These are phyloP conservation scores for Streblospio benedicti DNA, from an alignment of 1,140 invertebrate genomes.

Conservation along the genomic window DNA sequence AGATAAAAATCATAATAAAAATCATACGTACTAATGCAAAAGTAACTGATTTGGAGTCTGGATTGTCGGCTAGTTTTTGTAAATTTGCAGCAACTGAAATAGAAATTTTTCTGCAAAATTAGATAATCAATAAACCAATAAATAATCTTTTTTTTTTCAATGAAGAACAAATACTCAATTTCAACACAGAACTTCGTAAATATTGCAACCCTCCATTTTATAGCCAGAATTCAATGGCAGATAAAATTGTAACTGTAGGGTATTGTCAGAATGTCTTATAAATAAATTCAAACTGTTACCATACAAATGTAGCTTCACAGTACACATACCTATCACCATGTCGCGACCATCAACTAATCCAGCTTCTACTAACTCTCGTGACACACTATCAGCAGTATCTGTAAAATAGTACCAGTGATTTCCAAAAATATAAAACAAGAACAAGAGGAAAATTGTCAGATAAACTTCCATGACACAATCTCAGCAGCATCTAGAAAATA, in stretches of 20 bases:
- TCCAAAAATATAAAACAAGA: neutral
- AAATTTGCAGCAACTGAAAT: constrained; percentile 75
- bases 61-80: constrained; percentile 73
- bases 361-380: constrained; percentile 84
- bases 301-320: too few species aligned
- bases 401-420: constrained; percentile 19
- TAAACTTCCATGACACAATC: neutral
- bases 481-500: neutral
- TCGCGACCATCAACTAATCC: constrained; percentile 87
- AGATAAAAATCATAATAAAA: constrained; percentile 7
- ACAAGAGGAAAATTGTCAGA: constrained; percentile 1
- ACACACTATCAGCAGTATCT: constrained; percentile 89
- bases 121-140: too few species aligned
- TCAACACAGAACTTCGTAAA: neutral
- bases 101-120: too few species aligned
- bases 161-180: constrained; percentile 9
- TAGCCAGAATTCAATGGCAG: neutral
- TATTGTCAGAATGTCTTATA: neutral
- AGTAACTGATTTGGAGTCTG: constrained; percentile 61
- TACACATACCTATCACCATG: constrained; percentile 61
- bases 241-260: neutral
- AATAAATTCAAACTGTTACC: too few species aligned
- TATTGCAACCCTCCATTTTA: neutral
- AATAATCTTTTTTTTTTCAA: too few species aligned
- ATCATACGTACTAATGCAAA: constrained; percentile 73